Percentiles rank a stretch among this genome's conserved stretches.
Evolutionary conservation across 2,113 vertebrate genomes (phyloP).

Genomic region (Caloenas nicobarica): DNA sequence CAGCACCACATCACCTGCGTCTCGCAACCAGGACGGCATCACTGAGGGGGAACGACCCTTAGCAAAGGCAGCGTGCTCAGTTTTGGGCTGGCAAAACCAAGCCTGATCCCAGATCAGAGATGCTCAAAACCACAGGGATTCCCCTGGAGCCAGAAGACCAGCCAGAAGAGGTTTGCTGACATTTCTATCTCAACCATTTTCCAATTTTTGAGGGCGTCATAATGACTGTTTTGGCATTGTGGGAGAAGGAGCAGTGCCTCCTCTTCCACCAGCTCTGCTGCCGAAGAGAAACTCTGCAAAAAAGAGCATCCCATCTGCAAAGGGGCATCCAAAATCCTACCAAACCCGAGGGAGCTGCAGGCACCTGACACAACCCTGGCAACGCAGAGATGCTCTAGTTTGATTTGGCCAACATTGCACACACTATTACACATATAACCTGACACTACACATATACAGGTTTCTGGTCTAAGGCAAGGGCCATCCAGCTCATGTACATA

Average conservation of each 20-base stretch:
- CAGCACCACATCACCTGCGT: rapidly evolving
- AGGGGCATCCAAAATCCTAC: background rate
- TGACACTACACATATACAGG: too few species aligned
- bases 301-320: background rate
- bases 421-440: background rate
- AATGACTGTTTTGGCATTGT: background rate
- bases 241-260: background rate
- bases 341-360: background rate
- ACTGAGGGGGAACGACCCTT: background rate
- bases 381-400: too few species aligned
- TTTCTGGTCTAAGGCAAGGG: background rate
- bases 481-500: rapidly evolving
- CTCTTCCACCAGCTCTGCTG: background rate
- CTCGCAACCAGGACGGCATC: rapidly evolving
- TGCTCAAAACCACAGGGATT: background rate
- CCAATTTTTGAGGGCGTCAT: conserved; percentile 12
- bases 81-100: background rate
- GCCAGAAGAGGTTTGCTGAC: background rate
- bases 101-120: background rate
- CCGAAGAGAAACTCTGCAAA: background rate
- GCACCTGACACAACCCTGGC: background rate
- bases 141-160: background rate
- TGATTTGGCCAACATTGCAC: rapidly evolving
- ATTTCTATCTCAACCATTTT: background rate
- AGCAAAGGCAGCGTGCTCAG: rapidly evolving